phyloP scores from a whole-genome alignment of 2,113 vertebrate species.

The Tachysurus fulvidraco region DNA sequence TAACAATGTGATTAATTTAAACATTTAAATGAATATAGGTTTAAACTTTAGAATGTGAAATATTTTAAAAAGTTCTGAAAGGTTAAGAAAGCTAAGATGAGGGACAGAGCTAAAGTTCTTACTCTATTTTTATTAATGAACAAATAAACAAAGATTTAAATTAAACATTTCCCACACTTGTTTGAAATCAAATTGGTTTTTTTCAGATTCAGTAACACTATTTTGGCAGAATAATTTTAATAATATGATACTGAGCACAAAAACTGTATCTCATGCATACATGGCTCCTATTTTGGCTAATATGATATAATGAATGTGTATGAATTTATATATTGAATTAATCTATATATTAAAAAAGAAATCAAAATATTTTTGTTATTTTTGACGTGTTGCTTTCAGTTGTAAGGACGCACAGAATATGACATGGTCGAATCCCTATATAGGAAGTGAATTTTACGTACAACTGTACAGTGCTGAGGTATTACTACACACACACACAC shows the following conservation, averaged over 20 bases:
- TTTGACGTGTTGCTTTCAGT: constrained; percentile 49
- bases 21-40: background rate
- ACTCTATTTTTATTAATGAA: background rate
- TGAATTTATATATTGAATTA: background rate
- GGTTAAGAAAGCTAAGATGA: background rate
- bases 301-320: background rate
- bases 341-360: background rate
- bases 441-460: constrained; percentile 72
- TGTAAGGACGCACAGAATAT: constrained; percentile 73
- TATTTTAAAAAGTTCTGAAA: background rate
- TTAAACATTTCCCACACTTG: background rate
- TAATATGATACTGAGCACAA: background rate
- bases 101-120: background rate
- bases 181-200: background rate
- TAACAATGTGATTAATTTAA: too few species aligned
- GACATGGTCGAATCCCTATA: constrained; percentile 70
- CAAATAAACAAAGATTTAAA: background rate
- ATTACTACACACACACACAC: constrained; percentile 11
- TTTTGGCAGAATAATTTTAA: background rate
- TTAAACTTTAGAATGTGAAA: background rate
- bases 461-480: constrained; percentile 80
- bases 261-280: background rate
- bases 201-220: background rate
- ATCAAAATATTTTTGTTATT: background rate
- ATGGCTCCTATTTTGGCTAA: background rate